A percentile compares a stretch with the other conserved stretches of the same genome.
These are phyloP conservation scores for Calliopsis andreniformis DNA, from an alignment of 1,140 invertebrate genomes.

Conservation along the genomic window DNA sequence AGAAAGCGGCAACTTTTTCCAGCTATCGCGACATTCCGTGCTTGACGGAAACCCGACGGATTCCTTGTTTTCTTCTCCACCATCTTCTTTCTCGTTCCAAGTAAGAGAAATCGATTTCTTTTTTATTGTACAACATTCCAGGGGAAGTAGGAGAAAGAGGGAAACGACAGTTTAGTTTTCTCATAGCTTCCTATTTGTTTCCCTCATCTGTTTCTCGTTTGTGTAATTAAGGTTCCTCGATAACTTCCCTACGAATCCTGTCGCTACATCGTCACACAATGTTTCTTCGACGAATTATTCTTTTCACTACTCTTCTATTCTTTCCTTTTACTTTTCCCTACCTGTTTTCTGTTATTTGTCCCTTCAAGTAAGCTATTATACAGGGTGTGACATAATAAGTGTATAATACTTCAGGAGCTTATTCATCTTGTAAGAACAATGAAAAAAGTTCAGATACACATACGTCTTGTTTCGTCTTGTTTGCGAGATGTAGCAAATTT, in stretches of 20 bases:
- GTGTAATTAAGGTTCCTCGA: conserved; percentile 42
- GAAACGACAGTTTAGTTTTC: conserved; percentile 16
- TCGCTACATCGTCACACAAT: neutral
- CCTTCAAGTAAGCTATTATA: neutral
- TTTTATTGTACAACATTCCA: conserved; percentile 46
- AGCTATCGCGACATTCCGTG: conserved; percentile 9
- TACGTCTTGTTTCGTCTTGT: no score
- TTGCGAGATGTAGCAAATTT: no score
- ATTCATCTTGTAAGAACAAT: no score
- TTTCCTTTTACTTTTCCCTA: neutral
- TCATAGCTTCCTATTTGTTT: neutral
- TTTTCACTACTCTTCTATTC: neutral
- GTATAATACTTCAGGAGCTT: no score
- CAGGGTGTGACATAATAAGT: no score
- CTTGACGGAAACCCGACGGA: conserved; percentile 46
- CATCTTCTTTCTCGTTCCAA: conserved; percentile 36
- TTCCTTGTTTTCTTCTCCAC: neutral
- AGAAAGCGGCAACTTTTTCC: neutral
- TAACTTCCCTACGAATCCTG: neutral
- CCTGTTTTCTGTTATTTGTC: neutral
- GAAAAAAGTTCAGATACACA: no score
- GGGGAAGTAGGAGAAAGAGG: neutral
- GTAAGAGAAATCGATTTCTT: conserved; percentile 52
- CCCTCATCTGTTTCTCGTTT: neutral
- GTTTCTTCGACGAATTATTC: neutral